Evolutionary conservation across 2,113 vertebrate species (phyloP).

Genomic region (Dicrurus megarhynchus): DNA sequence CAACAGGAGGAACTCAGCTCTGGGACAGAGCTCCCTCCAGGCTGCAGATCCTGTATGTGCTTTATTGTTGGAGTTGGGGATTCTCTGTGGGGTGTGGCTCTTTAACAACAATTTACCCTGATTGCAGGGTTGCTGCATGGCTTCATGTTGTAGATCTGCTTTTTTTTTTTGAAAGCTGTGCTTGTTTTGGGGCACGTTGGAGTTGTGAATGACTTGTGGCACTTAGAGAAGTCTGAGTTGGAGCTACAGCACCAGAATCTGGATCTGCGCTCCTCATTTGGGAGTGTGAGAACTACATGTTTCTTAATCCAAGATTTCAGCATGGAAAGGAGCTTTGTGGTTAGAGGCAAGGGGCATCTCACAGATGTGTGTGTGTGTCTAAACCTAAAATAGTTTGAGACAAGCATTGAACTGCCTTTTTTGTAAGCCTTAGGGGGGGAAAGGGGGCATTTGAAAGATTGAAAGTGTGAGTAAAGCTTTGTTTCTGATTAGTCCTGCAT

Average conservation of each 20-base stretch:
- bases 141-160: neutral
- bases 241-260: neutral
- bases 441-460: neutral
- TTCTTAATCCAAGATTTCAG: neutral
- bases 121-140: neutral
- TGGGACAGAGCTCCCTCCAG: neutral
- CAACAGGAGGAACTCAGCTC: fast-evolving
- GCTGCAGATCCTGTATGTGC: neutral
- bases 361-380: neutral
- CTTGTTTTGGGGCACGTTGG: fast-evolving
- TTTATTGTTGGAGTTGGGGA: neutral
- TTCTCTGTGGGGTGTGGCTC: neutral
- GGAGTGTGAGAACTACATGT: fast-evolving
- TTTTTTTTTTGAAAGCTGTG: neutral
- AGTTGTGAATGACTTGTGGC: neutral
- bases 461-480: neutral
- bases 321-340: neutral
- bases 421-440: neutral
- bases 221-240: neutral
- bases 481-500: neutral
- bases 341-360: neutral
- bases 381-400: neutral
- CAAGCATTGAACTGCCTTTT: neutral
- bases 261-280: neutral
- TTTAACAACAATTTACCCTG: neutral